These are phyloP conservation scores for Macrotus californicus DNA, from an alignment of 2,113 vertebrate species.

Conservation along the genomic window DNA sequence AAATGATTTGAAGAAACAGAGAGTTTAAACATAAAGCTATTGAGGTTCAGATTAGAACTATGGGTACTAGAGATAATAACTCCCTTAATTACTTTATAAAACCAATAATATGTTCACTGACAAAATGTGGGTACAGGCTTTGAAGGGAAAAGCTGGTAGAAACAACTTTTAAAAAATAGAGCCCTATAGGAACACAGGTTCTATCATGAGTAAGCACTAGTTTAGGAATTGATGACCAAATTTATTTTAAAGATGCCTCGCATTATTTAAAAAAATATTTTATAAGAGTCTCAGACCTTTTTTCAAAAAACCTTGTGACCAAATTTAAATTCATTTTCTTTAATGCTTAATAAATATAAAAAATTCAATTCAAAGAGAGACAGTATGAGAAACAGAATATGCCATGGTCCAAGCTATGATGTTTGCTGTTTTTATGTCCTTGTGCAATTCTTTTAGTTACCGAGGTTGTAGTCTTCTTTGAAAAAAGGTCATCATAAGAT, in stretches of 20 bases:
- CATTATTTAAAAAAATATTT: slow-evolving; percentile 29
- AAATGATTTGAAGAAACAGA: not conserved
- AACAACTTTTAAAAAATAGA: not conserved
- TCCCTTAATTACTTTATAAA: not conserved
- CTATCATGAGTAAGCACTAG: not conserved
- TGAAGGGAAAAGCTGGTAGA: not conserved
- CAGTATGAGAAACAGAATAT: not conserved
- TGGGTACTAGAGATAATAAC: not conserved
- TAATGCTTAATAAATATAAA: not conserved
- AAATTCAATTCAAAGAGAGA: not conserved
- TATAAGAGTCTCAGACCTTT: not conserved
- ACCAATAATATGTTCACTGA: not conserved
- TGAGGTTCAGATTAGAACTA: not conserved
- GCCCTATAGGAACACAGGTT: not conserved
- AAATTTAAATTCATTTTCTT: not conserved
- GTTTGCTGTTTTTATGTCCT: not conserved
- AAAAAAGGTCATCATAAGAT: not conserved
- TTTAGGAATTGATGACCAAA: not conserved
- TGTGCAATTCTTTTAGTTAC: not conserved
- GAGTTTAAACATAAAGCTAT: not conserved
- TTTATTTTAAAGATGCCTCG: not conserved
- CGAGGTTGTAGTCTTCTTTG: not conserved
- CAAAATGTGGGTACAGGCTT: not conserved
- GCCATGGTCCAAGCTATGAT: accelerated
- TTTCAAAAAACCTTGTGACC: not conserved